phyloP scores from a whole-genome alignment of 92 coral and sea anemone species.

The Palythoa grandiflora region DNA sequence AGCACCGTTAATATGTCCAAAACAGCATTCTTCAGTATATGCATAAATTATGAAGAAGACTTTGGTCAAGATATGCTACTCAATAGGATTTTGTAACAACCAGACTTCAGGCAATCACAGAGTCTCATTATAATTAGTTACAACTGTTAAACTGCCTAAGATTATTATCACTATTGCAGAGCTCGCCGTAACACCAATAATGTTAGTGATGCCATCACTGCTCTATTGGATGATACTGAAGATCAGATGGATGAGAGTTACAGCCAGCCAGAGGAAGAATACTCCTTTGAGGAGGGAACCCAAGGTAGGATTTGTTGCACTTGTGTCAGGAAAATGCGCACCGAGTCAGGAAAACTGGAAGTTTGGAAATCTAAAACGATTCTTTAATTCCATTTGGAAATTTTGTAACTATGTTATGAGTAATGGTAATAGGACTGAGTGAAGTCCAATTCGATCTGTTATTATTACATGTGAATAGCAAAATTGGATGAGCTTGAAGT shows the following conservation, averaged over 20 bases:
- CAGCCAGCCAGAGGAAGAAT: conserved; percentile 67
- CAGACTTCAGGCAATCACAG: too few species aligned
- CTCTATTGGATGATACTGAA: conserved; percentile 91
- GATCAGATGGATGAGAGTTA: conserved; percentile 75
- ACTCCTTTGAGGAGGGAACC: conserved; percentile 65
- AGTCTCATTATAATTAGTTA: too few species aligned
- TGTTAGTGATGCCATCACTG: conserved; percentile 86
- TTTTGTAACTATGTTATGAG: too few species aligned
- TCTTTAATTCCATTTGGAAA: background rate
- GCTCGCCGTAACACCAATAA: conserved; percentile 91
- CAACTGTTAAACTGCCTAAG: background rate
- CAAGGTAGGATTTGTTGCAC: conserved; percentile 46
- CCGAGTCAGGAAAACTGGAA: background rate
- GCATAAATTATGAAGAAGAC: too few species aligned
- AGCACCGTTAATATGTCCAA: too few species aligned
- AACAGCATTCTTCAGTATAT: too few species aligned
- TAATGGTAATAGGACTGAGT: too few species aligned
- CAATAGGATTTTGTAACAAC: too few species aligned
- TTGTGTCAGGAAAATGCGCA: background rate
- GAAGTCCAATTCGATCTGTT: too few species aligned
- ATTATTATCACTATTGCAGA: conserved; percentile 46
- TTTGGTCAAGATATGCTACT: too few species aligned
- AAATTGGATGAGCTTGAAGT: too few species aligned
- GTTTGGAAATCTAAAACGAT: background rate
- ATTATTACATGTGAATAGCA: too few species aligned